These are phyloP conservation scores for Antennarius striatus DNA, from an alignment of 2,113 vertebrate species.

Conservation along the genomic window DNA sequence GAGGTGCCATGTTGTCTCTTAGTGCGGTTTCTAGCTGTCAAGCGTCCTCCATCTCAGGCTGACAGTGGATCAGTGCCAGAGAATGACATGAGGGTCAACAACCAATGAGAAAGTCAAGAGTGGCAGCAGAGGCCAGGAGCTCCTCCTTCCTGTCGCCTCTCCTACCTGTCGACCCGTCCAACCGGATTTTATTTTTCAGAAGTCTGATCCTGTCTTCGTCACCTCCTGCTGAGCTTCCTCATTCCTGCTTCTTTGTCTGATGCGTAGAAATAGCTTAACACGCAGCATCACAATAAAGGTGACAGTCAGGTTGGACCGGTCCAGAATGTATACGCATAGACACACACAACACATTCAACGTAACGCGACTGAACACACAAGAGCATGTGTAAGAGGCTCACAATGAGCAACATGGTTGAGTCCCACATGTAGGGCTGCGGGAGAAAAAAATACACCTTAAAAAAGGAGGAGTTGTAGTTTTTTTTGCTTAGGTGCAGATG, in stretches of 20 bases:
- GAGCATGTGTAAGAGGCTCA: slow-evolving; percentile 32
- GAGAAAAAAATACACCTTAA: no score
- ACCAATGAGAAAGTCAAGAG: neutral
- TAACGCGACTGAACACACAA: slow-evolving; percentile 27
- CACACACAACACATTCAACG: no score
- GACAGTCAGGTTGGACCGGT: slow-evolving; percentile 63
- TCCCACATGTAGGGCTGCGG: neutral
- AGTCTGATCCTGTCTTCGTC: slow-evolving; percentile 22
- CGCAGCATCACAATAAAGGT: slow-evolving; percentile 50
- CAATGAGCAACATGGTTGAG: slow-evolving; percentile 23
- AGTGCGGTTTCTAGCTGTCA: slow-evolving; percentile 2
- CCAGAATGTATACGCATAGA: neutral
- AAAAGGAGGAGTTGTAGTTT: no score
- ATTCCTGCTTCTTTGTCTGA: slow-evolving; percentile 66
- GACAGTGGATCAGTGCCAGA: slow-evolving; percentile 1
- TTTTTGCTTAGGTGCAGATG: no score
- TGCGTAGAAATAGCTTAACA: slow-evolving; percentile 38
- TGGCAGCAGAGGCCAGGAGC: neutral
- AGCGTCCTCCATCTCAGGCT: slow-evolving; percentile 17
- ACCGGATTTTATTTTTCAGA: slow-evolving; percentile 49
- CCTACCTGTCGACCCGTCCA: slow-evolving; percentile 23
- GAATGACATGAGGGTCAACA: slow-evolving; percentile 5
- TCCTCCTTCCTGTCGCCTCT: slow-evolving; percentile 21
- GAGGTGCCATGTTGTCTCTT: slow-evolving; percentile 11
- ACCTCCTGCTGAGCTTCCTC: slow-evolving; percentile 70